phyloP scores from a whole-genome alignment of 64 coral and sea anemone genomes.

The Anthopleura sola region DNA sequence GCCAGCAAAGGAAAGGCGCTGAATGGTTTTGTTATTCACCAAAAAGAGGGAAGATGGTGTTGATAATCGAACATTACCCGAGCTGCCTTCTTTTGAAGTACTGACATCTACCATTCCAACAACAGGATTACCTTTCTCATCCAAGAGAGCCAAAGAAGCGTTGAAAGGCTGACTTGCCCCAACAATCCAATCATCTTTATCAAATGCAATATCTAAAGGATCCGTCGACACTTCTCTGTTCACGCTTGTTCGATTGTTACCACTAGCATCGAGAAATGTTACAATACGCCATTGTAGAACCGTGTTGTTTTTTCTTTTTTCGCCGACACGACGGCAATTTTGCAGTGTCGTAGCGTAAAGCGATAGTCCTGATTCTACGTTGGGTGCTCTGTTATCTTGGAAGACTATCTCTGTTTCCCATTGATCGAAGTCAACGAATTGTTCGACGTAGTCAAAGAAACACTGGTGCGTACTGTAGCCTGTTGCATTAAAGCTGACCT shows the following conservation, averaged over 20 bases:
- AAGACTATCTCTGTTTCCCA: slow-evolving; percentile 78
- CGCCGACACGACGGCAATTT: slow-evolving; percentile 67
- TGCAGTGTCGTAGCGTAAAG: slow-evolving; percentile 71
- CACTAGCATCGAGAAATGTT: slow-evolving; percentile 38
- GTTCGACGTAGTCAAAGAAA: slow-evolving; percentile 57
- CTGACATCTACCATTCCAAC: not conserved
- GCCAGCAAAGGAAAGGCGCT: slow-evolving; percentile 31
- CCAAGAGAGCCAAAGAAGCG: slow-evolving; percentile 47
- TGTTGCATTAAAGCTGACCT: slow-evolving; percentile 70
- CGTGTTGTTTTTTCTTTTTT: slow-evolving; percentile 49
- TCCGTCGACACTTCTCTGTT: slow-evolving; percentile 64
- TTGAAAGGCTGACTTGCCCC: slow-evolving; percentile 50
- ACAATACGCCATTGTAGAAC: slow-evolving; percentile 66
- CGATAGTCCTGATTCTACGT: slow-evolving; percentile 43
- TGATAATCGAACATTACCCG: slow-evolving; percentile 28
- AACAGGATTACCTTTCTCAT: slow-evolving; percentile 66
- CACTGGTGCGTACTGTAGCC: slow-evolving; percentile 57
- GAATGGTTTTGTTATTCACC: slow-evolving; percentile 23
- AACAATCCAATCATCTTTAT: slow-evolving; percentile 45
- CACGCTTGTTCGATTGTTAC: slow-evolving; percentile 28
- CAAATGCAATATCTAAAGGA: slow-evolving; percentile 71
- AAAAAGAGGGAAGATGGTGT: slow-evolving; percentile 59
- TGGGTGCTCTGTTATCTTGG: slow-evolving; percentile 46
- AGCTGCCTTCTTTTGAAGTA: not conserved
- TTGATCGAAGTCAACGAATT: slow-evolving; percentile 42